phyloP scores from a whole-genome alignment of 2,888 invertebrate genomes.

The Tipula confusa region DNA sequence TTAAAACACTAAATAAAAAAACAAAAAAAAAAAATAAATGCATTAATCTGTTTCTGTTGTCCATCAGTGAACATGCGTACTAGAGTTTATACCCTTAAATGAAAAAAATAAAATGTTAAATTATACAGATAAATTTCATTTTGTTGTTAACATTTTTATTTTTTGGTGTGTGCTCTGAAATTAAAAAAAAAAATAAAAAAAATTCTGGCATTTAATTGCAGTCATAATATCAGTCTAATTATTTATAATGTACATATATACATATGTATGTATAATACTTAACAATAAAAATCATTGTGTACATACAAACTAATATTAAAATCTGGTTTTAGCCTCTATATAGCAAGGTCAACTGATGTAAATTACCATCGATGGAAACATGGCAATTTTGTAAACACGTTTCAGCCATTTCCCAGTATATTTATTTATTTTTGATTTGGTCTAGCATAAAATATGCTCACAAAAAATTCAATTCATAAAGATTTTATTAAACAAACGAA shows the following conservation, averaged over 20 bases:
- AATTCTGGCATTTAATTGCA: not conserved
- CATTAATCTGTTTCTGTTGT: conserved; percentile 20
- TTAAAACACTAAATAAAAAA: not conserved
- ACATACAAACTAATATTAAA: too few species aligned
- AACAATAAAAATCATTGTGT: too few species aligned
- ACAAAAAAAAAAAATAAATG: not conserved
- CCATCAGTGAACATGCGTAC: not conserved
- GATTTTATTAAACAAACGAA: not conserved
- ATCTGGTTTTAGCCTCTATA: too few species aligned
- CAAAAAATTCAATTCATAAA: too few species aligned
- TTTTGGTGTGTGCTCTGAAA: not conserved
- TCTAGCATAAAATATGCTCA: too few species aligned
- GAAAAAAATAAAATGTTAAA: not conserved
- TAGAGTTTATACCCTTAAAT: not conserved
- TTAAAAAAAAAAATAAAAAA: not conserved
- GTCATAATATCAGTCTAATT: not conserved
- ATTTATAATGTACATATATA: too few species aligned
- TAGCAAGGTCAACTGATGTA: not conserved
- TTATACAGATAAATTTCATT: not conserved
- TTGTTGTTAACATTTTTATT: not conserved
- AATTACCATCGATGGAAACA: not conserved
- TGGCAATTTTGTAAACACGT: not conserved
- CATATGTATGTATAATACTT: too few species aligned
- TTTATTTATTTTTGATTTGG: not conserved
- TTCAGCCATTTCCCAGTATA: not conserved